Conservation (phyloP, 2,888 invertebrate species). For the Agrotis ipsilon region DNA sequence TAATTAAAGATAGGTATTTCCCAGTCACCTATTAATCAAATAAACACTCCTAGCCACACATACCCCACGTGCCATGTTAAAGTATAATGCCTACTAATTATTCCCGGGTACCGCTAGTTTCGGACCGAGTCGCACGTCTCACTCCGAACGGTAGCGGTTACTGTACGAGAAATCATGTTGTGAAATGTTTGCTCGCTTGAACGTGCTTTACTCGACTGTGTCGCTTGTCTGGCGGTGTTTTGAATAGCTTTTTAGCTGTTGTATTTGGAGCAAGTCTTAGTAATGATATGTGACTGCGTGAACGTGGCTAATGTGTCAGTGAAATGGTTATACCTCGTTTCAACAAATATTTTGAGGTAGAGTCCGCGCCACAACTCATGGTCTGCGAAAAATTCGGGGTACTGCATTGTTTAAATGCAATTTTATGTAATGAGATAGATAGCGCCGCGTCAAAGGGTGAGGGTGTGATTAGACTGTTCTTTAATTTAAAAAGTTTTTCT, state of each 20-base stretch:
- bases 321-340: too few species aligned
- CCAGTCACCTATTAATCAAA: constrained; percentile 40
- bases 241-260: constrained; percentile 10
- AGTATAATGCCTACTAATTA: constrained; percentile 65
- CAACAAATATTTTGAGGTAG: too few species aligned
- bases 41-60: constrained; percentile 15
- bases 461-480: too few species aligned
- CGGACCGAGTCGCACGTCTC: constrained; percentile 56
- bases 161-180: constrained; percentile 59
- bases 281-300: too few species aligned
- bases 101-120: constrained; percentile 66
- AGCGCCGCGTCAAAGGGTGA: too few species aligned
- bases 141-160: constrained; percentile 62
- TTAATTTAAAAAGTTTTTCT: too few species aligned
- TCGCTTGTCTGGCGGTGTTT: constrained; percentile 27
- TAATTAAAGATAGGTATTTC: constrained; percentile 15
- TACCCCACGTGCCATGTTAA: constrained; percentile 52
- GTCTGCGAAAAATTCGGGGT: too few species aligned
- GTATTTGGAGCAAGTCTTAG: constrained; percentile 16
- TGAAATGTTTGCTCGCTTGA: constrained; percentile 55
- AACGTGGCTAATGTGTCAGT: too few species aligned
- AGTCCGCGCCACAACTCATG: too few species aligned
- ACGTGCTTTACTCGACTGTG: constrained; percentile 50
- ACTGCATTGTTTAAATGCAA: too few species aligned
- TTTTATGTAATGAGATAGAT: too few species aligned